A percentile compares a stretch with the other conserved stretches of the same genome.
Evolutionary conservation across 2,113 vertebrate genomes (phyloP).

Genomic region (Laticauda colubrina): DNA sequence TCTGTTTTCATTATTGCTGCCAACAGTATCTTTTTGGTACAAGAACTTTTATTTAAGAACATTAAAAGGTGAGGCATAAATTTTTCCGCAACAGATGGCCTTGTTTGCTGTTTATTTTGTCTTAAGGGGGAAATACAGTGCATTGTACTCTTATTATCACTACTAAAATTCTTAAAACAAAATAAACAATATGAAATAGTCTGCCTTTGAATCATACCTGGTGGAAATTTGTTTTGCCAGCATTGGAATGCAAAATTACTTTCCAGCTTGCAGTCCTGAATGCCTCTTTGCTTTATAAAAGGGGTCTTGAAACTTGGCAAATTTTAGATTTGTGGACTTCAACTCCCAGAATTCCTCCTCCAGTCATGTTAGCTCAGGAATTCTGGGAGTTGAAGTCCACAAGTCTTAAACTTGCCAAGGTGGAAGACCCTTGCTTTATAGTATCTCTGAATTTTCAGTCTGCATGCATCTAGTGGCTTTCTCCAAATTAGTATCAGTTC

Average conservation of each 20-base stretch:
- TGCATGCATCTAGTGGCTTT: background rate
- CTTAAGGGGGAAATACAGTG: background rate
- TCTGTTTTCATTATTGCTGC: background rate
- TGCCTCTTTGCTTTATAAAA: background rate
- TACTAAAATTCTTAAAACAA: background rate
- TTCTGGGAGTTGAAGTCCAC: no score
- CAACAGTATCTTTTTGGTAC: background rate
- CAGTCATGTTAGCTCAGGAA: no score
- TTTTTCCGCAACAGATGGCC: background rate
- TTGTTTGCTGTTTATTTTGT: background rate
- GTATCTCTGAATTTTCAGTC: background rate
- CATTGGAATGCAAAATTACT: background rate
- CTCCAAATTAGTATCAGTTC: background rate
- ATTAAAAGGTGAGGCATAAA: background rate
- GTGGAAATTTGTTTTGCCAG: background rate
- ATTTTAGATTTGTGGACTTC: no score
- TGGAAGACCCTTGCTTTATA: background rate
- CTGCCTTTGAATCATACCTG: background rate
- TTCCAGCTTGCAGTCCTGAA: no score
- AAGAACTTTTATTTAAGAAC: background rate
- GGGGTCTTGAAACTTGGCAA: no score
- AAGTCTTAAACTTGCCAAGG: no score
- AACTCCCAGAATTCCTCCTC: no score
- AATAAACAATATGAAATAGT: background rate
- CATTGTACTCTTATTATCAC: background rate